These are phyloP conservation scores for Apamea epomidion DNA, from an alignment of 2,888 invertebrate genomes.

Conservation along the genomic window DNA sequence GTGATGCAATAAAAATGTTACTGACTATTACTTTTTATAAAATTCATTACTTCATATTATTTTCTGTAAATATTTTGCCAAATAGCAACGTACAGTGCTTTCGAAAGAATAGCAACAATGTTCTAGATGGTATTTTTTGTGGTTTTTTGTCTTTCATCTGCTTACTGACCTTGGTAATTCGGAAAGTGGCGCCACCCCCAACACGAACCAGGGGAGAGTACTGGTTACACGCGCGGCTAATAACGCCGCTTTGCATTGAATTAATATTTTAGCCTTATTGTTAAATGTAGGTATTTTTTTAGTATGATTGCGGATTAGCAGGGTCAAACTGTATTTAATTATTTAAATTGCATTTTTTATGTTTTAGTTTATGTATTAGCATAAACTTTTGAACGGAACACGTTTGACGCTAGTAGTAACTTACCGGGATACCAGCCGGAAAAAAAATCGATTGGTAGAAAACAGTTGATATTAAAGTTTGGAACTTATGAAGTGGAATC, in stretches of 20 bases:
- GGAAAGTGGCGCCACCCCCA: constrained; percentile 34
- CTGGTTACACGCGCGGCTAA: background rate
- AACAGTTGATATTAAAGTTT: constrained; percentile 20
- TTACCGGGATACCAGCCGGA: constrained; percentile 23
- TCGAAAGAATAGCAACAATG: background rate
- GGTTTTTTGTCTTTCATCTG: background rate
- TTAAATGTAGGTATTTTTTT: background rate
- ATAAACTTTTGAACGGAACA: constrained; percentile 6
- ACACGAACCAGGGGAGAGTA: background rate
- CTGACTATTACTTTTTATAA: too few relatives aligned
- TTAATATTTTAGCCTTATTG: background rate
- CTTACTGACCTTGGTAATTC: background rate
- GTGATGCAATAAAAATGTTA: background rate
- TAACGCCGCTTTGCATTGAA: background rate
- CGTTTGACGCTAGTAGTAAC: background rate
- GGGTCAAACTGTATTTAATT: too few relatives aligned
- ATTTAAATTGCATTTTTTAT: background rate
- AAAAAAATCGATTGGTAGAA: constrained; percentile 22
- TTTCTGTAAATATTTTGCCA: background rate
- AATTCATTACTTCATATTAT: background rate
- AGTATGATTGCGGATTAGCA: background rate
- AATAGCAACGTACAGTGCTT: background rate
- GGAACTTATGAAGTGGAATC: background rate
- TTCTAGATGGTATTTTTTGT: background rate
- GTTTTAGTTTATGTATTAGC: background rate